Base-by-base conservation (phyloP, 2,797 vertebrate species). In the Arrhamphus sclerolepis region DNA sequence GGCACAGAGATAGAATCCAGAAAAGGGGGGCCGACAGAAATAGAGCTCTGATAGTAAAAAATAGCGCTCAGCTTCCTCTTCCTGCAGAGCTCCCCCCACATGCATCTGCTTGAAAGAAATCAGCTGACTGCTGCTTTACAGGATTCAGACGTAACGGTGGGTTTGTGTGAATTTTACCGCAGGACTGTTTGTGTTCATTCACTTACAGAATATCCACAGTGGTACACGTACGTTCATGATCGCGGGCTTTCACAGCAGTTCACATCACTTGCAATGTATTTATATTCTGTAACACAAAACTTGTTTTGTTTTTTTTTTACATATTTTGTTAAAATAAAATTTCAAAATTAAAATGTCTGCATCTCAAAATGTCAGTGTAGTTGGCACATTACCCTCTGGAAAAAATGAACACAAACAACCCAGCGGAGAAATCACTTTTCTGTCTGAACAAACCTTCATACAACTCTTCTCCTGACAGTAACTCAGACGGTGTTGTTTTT, bases 41-140 rank as follows among this genome's bases (percentile, higher is more conserved):
- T 68, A 81, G 76, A 74, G 53, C 11, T 4, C 34, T 6, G 28
- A 68, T 17, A 51, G 43, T 78, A 78, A 78, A 78, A 78, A 82
- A 84, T 67, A 81, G 51, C 49, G 16, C 56, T 56, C 22, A 18
- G 48, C 70, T 75, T 80, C 75, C 72, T 75, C 46, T 69, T 66
- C 47, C 53, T 8, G 20, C 47, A 56, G 41, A 68, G 39, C 46
- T 56, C 58, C 39, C 53, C 41, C 28, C 18, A 5, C 34, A 8
- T 39, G 0, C 8, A 21, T 28, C 49, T 38, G 34, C 34, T 5
- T 28, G 0, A 18, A 24, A 51, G 31, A 48, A 54, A 51, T 71
- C 63, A 65, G 28, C 62, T 22, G 61, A 60, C 48, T 44, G 49
- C 46, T 47, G 44, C 47, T 51, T 20, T 5, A 2, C 10, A 6